A percentile compares a stretch with the other conserved stretches of the same genome.
Conservation (phyloP, 2,888 invertebrate genomes). For the Sepioteuthis lessoniana region DNA sequence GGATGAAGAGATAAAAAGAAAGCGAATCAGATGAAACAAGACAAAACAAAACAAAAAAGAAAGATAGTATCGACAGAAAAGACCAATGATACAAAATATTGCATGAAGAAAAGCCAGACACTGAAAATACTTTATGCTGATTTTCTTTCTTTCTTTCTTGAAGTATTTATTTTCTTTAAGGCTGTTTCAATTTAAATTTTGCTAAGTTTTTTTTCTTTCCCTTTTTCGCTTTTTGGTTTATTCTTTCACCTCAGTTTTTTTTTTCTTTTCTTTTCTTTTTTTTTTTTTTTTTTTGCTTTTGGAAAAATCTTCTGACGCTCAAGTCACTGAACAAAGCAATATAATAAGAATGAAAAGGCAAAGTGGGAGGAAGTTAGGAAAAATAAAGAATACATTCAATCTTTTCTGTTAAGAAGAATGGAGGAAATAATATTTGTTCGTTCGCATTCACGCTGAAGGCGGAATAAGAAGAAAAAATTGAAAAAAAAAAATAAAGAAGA, state of each 20-base stretch:
- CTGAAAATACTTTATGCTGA: too few species aligned
- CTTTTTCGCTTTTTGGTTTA: neutral
- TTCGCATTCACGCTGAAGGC: neutral
- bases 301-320: neutral
- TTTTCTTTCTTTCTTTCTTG: neutral
- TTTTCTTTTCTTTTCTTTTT: neutral
- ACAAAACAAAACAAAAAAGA: too few species aligned
- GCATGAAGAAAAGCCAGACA: too few species aligned
- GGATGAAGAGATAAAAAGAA: too few species aligned
- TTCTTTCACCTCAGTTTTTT: neutral
- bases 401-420: neutral
- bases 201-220: neutral
- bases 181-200: neutral
- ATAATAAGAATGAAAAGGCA: neutral
- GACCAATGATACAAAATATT: too few species aligned
- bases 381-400: constrained; percentile 12
- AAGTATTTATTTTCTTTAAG: neutral
- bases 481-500: neutral
- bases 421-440: constrained; percentile 21
- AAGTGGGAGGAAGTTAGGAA: neutral
- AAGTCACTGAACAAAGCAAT: neutral
- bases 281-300: neutral
- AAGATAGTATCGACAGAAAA: too few species aligned
- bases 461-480: neutral
- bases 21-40: too few species aligned